Evolutionary conservation across 2,888 invertebrate genomes (phyloP), one percentile per base, ranked within the genome.

Genomic region (Diplazon laetatorius): DNA sequence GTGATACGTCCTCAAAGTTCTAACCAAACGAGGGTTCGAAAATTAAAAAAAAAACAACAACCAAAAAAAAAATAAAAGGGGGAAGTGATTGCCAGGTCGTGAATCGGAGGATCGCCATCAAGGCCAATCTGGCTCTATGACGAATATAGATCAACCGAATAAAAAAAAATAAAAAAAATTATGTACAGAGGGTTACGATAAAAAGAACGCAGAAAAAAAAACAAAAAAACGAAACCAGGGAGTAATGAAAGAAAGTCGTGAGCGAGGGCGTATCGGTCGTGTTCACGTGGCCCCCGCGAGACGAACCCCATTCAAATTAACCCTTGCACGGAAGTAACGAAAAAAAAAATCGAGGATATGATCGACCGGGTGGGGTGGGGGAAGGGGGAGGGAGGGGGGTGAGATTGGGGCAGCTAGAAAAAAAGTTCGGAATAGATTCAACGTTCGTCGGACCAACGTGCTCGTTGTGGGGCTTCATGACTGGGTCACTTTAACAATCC

Each of bases 221-320:
- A 68, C 18, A 48, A 72, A 18, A 66, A 63, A 50, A 48, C 55
- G 55, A 44, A 14, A 20, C 42, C 39, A 60, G n/a, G 60, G 68
- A 52, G 39, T 39, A 57, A 48, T 66, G 37, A 77, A 75, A 70
- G 70, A 71, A 66, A 59, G 65, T 66, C 60, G 55, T 68, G 77
- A 70, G 81, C 82, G 87, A 88, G 85, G 89, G 89, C 89, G 89
- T 87, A 84, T 83, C 80, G 76, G 37, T 59, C 78, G 80, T n/a
- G n/a, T 82, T 81, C 81, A 80, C 75, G 81, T 80, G 76, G 71
- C 75, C 73, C 60, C 74, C 55, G 72, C 60, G 76, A 59, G 71
- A 72, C 82, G 80, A 78, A 76, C 79, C 80, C 90, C 86, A 90
- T 90, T 90, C 90, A 90, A 90, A 90, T 90, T 88, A 90, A 89